A percentile compares a stretch with the other conserved stretches of the same genome.
Evolutionary conservation across 2,888 invertebrate species (phyloP).

Genomic region (Gymnocheta viridis): DNA sequence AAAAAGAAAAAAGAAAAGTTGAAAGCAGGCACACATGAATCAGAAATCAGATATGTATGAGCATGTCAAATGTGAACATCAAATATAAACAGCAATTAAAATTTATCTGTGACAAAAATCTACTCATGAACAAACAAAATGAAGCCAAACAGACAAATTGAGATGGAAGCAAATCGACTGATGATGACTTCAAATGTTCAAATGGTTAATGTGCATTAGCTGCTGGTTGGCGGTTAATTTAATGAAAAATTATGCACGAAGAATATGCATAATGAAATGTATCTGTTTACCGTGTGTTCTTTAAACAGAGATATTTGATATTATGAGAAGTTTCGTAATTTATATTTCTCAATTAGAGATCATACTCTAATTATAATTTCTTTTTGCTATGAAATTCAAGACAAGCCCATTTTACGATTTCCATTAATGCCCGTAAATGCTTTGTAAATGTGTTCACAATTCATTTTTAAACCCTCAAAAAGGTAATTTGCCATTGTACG

Average conservation of each 20-base stretch:
- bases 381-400: too few species aligned
- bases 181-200: conserved; percentile 51
- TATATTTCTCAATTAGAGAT: too few species aligned
- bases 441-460: too few species aligned
- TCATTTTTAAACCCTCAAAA: too few species aligned
- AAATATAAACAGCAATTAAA: conserved; percentile 63
- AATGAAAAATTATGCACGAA: not conserved
- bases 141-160: conserved; percentile 16
- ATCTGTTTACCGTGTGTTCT: not conserved
- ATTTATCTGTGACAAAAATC: conserved; percentile 50
- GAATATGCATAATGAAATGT: not conserved
- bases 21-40: not conserved
- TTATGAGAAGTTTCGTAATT: too few species aligned
- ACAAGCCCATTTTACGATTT: too few species aligned
- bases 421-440: too few species aligned
- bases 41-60: too few species aligned
- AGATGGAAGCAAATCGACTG: conserved; percentile 40
- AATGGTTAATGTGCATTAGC: conserved; percentile 35
- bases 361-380: too few species aligned
- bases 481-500: too few species aligned
- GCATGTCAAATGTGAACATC: conserved; percentile 44
- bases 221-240: not conserved
- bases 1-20: not conserved
- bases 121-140: not conserved
- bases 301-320: not conserved